Conservation (phyloP, 2,797 vertebrate species). For the Sebastes melanostomus region DNA sequence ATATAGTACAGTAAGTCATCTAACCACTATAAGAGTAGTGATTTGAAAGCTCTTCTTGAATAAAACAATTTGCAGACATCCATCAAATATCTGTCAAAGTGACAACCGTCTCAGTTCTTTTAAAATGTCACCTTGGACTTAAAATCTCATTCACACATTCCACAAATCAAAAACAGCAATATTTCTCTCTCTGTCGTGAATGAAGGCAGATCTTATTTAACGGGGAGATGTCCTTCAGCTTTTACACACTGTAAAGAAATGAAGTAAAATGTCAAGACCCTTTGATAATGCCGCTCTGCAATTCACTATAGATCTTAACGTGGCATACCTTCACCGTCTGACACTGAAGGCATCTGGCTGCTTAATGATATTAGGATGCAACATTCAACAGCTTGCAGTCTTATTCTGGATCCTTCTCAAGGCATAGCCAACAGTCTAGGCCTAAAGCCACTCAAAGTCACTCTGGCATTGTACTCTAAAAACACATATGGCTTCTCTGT, state of each 20-base stretch:
- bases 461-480: constrained; percentile 29
- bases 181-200: not conserved
- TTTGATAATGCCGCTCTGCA: constrained; percentile 17
- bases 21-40: not conserved
- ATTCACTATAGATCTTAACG: constrained; percentile 3
- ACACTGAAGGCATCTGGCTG: constrained; percentile 59
- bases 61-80: not conserved
- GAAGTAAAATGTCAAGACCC: constrained; percentile 16
- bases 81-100: not conserved
- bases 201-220: constrained; percentile 11
- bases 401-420: constrained; percentile 45
- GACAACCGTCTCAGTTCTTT: not conserved
- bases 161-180: not conserved
- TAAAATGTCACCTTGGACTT: not conserved
- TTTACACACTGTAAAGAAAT: constrained; percentile 22
- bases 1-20: not conserved
- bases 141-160: not conserved
- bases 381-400: constrained; percentile 69
- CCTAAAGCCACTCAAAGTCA: constrained; percentile 50
- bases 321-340: constrained; percentile 46
- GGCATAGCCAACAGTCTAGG: constrained; percentile 33
- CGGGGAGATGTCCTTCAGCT: constrained; percentile 23
- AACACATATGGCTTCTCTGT: constrained; percentile 60
- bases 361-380: constrained; percentile 49
- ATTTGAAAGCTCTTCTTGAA: not conserved